Evolutionary conservation across 2,888 invertebrate genomes (phyloP).

Genomic region (Apamea epomidion): DNA sequence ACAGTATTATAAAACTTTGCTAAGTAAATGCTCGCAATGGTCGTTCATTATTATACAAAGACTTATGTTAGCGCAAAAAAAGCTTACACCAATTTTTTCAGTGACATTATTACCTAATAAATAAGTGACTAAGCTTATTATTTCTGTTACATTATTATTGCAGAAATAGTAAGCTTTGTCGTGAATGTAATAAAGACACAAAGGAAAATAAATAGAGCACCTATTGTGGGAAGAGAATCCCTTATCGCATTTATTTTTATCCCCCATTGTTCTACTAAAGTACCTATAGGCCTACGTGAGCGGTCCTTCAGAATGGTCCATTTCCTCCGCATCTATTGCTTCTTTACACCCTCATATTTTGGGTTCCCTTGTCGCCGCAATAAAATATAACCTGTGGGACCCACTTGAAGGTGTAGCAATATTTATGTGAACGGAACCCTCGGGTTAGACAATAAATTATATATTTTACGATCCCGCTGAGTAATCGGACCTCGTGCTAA

Average conservation of each 20-base stretch:
- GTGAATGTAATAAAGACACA: slow-evolving; percentile 25
- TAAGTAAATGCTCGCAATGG: background rate
- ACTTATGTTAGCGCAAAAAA: background rate
- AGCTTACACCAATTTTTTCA: background rate
- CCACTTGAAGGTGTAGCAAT: slow-evolving; percentile 74
- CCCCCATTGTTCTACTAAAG: slow-evolving; percentile 37
- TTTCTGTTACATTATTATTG: slow-evolving; percentile 20
- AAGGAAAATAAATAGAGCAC: slow-evolving; percentile 31
- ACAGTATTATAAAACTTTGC: background rate
- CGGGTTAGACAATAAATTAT: slow-evolving; percentile 80
- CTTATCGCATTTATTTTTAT: slow-evolving; percentile 53
- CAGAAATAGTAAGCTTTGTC: slow-evolving; percentile 8
- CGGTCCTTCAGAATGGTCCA: slow-evolving; percentile 45
- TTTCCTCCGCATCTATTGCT: slow-evolving; percentile 41
- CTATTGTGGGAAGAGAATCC: slow-evolving; percentile 15
- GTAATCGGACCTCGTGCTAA: slow-evolving; percentile 81
- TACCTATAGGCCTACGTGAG: slow-evolving; percentile 22
- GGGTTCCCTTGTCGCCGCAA: slow-evolving; percentile 69
- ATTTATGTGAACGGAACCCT: slow-evolving; percentile 75
- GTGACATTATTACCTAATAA: slow-evolving; percentile 3
- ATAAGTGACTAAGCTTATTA: slow-evolving; percentile 5
- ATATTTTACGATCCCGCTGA: slow-evolving; percentile 86
- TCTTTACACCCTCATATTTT: slow-evolving; percentile 58
- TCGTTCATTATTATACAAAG: slow-evolving; percentile 2
- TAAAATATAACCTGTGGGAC: slow-evolving; percentile 79